Conservation (phyloP, 1,140 invertebrate species). For the Venustaconcha ellipsiformis region DNA sequence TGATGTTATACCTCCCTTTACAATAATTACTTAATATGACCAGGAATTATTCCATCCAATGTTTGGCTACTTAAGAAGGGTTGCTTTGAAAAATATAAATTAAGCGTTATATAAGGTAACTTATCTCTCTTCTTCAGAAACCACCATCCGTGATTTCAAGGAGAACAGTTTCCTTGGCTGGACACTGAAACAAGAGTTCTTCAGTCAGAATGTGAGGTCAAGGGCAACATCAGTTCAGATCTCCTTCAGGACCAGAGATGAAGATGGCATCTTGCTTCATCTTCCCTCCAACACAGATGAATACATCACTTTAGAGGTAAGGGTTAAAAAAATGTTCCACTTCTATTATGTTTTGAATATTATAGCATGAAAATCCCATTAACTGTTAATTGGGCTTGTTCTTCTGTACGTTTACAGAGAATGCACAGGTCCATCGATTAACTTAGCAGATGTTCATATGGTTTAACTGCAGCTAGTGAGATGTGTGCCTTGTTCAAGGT, state of each 20-base stretch:
- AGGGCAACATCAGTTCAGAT: constrained; percentile 70
- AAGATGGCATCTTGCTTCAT: constrained; percentile 76
- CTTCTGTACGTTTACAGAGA: background rate
- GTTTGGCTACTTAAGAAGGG: no score
- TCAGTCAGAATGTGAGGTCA: constrained; percentile 31
- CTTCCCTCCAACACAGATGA: constrained; percentile 71
- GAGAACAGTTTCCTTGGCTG: constrained; percentile 95
- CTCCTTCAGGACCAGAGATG: constrained; percentile 91
- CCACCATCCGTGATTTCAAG: constrained; percentile 83
- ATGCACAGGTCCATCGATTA: background rate
- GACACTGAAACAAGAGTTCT: constrained; percentile 82
- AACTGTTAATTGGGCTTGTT: background rate
- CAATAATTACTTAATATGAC: no score
- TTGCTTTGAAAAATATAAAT: no score
- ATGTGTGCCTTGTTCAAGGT: background rate
- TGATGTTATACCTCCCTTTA: no score
- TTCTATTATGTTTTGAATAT: background rate
- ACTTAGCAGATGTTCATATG: background rate
- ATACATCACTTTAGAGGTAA: constrained; percentile 92
- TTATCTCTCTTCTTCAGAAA: constrained; percentile 46
- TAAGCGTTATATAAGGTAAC: no score
- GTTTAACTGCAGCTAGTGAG: background rate
- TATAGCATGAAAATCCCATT: background rate
- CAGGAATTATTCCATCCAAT: no score
- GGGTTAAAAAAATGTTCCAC: background rate